Evolutionary conservation across 2,797 vertebrate genomes (phyloP).

Genomic region (Heterohyrax brucei): DNA sequence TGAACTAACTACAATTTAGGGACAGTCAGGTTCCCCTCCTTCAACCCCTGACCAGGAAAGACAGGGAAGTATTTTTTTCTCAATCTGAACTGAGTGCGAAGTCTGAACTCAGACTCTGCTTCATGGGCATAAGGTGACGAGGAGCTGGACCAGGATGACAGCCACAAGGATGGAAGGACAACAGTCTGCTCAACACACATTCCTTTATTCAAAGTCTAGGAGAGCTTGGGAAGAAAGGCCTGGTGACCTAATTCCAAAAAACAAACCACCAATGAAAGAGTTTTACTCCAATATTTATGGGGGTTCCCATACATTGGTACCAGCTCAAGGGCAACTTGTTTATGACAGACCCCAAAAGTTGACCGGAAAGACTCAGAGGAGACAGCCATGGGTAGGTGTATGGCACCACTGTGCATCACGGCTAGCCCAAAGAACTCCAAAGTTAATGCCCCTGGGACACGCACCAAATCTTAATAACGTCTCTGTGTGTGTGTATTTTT

Average conservation of each 20-base stretch:
- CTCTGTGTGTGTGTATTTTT: background rate
- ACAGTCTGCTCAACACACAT: background rate
- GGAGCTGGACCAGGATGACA: background rate
- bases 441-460: background rate
- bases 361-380: background rate
- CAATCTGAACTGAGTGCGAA: background rate
- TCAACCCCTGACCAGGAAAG: background rate
- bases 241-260: background rate
- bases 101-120: background rate
- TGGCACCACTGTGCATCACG: fast-evolving
- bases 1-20: background rate
- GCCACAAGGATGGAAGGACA: background rate
- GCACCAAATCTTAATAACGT: background rate
- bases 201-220: background rate
- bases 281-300: background rate
- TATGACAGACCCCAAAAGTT: background rate
- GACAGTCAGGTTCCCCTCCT: background rate
- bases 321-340: too few relatives aligned
- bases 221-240: background rate
- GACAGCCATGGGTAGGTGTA: background rate
- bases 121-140: background rate
- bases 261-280: background rate
- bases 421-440: background rate
- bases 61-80: background rate
- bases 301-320: too few relatives aligned